phyloP scores from a whole-genome alignment of 2,888 invertebrate genomes.

The Orgyia antiqua region DNA sequence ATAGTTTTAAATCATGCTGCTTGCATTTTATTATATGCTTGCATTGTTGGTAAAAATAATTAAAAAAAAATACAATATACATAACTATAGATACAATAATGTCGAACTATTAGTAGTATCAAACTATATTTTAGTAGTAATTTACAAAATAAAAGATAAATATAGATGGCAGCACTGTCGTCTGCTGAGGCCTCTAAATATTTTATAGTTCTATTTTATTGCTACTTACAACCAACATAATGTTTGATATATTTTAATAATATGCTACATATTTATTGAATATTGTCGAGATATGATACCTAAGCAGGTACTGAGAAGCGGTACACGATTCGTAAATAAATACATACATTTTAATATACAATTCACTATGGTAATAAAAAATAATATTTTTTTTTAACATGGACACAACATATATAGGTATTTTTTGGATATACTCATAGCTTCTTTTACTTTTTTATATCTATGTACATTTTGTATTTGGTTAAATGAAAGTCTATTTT shows the following conservation, averaged over 20 bases:
- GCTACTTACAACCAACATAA: slow-evolving; percentile 32
- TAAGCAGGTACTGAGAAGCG: slow-evolving; percentile 64
- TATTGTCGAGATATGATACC: slow-evolving; percentile 57
- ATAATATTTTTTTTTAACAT: no score
- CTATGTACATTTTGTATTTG: slow-evolving; percentile 11
- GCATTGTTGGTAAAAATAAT: no score
- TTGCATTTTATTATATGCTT: no score
- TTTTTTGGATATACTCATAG: no score
- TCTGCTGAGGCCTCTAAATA: slow-evolving; percentile 2
- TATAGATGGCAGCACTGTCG: slow-evolving; percentile 4
- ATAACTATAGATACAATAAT: no score
- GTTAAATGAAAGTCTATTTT: neutral
- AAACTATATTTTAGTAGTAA: no score
- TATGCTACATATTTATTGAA: slow-evolving; percentile 28
- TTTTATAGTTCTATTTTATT: slow-evolving; percentile 12
- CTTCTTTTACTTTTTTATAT: slow-evolving; percentile 1
- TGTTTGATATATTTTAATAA: slow-evolving; percentile 12
- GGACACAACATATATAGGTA: no score
- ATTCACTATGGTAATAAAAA: no score
- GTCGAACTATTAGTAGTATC: no score
- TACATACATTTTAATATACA: slow-evolving; percentile 19
- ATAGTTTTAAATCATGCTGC: no score
- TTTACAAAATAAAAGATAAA: neutral
- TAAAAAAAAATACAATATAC: no score
- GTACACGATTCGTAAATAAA: slow-evolving; percentile 27